Conservation (phyloP, 2,113 vertebrate genomes). For the Python bivittatus region DNA sequence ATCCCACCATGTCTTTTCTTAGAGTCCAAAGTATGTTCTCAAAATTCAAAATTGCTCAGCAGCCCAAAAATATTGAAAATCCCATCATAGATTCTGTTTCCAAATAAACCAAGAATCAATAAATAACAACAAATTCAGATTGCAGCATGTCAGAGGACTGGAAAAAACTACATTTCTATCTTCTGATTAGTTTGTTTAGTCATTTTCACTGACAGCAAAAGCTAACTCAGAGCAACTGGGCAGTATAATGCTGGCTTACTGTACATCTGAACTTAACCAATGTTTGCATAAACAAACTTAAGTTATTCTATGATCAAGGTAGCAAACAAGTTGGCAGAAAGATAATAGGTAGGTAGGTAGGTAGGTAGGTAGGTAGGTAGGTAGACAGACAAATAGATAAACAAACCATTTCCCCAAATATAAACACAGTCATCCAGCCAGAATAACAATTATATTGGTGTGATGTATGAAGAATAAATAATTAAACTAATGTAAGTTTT, state of each 20-base stretch:
- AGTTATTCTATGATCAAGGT: too few species aligned
- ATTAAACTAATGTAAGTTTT: not conserved
- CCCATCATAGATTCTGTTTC: not conserved
- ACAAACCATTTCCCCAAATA: not conserved
- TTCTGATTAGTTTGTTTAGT: not conserved
- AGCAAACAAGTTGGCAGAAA: too few species aligned
- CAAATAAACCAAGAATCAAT: not conserved
- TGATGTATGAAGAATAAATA: not conserved
- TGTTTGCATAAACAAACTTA: not conserved
- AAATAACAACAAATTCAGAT: not conserved
- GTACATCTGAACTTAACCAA: not conserved
- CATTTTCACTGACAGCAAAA: not conserved
- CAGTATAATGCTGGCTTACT: not conserved
- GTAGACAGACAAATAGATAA: too few species aligned
- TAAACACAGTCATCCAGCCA: not conserved
- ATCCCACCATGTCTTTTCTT: not conserved
- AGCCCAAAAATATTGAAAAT: not conserved
- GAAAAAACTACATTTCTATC: not conserved
- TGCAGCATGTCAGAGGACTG: not conserved
- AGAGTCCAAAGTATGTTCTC: not conserved
- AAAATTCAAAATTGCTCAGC: not conserved
- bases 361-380: too few species aligned
- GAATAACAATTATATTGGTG: not conserved
- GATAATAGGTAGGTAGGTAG: too few species aligned
- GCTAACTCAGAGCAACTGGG: not conserved